These are phyloP conservation scores for Atta cephalotes DNA, from an alignment of 1,140 invertebrate species.

Conservation along the genomic window DNA sequence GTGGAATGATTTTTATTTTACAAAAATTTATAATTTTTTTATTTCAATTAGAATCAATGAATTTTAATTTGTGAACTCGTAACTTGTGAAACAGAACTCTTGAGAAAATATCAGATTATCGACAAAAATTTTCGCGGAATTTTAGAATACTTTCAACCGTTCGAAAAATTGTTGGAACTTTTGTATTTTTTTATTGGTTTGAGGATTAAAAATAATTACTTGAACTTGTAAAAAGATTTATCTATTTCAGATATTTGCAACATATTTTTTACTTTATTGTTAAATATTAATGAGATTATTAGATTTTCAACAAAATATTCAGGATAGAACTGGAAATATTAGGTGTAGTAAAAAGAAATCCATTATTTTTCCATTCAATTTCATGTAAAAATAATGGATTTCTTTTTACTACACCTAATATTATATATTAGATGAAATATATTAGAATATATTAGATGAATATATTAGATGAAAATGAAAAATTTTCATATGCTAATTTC, in stretches of 20 bases:
- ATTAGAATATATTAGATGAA: too few relatives aligned
- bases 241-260: neutral
- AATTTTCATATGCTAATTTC: neutral
- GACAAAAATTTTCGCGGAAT: neutral
- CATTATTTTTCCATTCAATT: too few relatives aligned
- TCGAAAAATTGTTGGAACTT: neutral
- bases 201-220: neutral
- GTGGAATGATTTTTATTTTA: neutral
- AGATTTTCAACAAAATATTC: too few relatives aligned
- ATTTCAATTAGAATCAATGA: neutral
- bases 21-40: neutral
- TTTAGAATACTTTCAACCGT: neutral
- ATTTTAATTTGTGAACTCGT: neutral
- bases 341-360: too few relatives aligned
- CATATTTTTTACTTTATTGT: neutral
- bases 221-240: neutral
- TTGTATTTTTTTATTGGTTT: neutral
- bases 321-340: neutral
- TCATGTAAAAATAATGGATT: too few relatives aligned
- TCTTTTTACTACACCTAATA: too few relatives aligned
- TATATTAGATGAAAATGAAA: neutral
- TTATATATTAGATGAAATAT: too few relatives aligned
- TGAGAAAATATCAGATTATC: neutral
- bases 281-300: too few relatives aligned
- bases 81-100: neutral